Base-by-base conservation (phyloP, 2,797 vertebrate genomes). In the Amblyopsis hoosieri region DNA sequence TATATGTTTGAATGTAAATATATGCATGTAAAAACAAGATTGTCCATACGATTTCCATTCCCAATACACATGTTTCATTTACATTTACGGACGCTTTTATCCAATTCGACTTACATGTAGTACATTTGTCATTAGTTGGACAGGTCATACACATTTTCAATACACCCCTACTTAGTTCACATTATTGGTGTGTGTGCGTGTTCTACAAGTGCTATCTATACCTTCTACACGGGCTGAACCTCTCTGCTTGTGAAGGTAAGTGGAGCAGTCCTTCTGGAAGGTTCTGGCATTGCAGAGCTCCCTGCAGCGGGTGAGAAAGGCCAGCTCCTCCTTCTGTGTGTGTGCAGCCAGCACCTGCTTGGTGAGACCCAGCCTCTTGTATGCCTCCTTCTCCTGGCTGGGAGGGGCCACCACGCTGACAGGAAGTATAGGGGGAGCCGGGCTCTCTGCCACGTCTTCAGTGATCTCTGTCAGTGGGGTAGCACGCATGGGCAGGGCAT, bases 281-380 rank as follows among this genome's bases (percentile, higher is more conserved):
- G 85, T 78, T 49, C 86, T 86, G n/a, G 92, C 82, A 0, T 80
- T 92, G 64, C 85, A 87, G 0, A 92, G 90, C 62, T 96, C 95
- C 72, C 91, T 84, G 78, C 95, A 96, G 75, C 92, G 95, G 65
- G 84, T 95, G 75, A 99, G 88, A 87, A 97, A 99, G 60, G 90
- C 94, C 79, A 97, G 95, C 78, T 99, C 97, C 68, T 99, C 97
- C 62, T 95, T 96, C 73, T 96, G 96, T 0, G 96, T 99, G 87
- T 99, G 97, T 0, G 94, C 95, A 0, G 95, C 96, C 80, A 99
- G 91, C 50, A 98, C 94, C 72, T 98, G 95, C 71, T 98, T 98
- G 54, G 97, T 99, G 62, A 99, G 92, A 1, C 94, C 95, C 64
- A 95, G 84, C 57, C 90, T 94, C 89, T 92, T 93, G 80, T 96